A percentile compares a stretch with the other conserved stretches of the same genome.
Conservation (phyloP, 2,888 invertebrate species). For the Eledona agricola region DNA sequence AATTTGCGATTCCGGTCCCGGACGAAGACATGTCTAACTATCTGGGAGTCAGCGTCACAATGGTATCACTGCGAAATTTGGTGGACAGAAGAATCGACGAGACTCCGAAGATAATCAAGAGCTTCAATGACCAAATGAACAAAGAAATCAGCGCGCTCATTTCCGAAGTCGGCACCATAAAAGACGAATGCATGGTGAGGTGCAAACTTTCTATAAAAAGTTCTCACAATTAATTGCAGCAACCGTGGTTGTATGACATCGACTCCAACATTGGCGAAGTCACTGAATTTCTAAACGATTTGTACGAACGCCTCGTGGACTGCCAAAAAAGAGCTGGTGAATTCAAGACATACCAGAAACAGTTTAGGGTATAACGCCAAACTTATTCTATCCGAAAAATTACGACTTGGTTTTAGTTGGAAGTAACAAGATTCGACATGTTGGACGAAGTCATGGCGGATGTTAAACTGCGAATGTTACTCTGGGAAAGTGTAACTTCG, state of each 20-base stretch:
- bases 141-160: slow-evolving; percentile 80
- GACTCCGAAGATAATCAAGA: slow-evolving; percentile 72
- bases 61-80: slow-evolving; percentile 72
- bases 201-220: slow-evolving; percentile 7
- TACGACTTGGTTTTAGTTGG: slow-evolving; percentile 71
- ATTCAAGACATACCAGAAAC: slow-evolving; percentile 83
- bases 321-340: slow-evolving; percentile 77
- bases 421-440: slow-evolving; percentile 82
- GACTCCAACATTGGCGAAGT: slow-evolving; percentile 76
- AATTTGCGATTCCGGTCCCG: slow-evolving; percentile 76
- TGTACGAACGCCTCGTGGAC: slow-evolving; percentile 70
- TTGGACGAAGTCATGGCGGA: slow-evolving; percentile 83
- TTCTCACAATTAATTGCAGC: slow-evolving; percentile 66
- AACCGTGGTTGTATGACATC: slow-evolving; percentile 77
- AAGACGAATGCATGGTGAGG: slow-evolving; percentile 75
- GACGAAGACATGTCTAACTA: slow-evolving; percentile 76
- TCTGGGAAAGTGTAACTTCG: slow-evolving; percentile 81
- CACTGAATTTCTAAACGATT: slow-evolving; percentile 69
- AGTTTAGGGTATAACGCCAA: slow-evolving; percentile 74
- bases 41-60: slow-evolving; percentile 69
- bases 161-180: slow-evolving; percentile 76
- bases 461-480: slow-evolving; percentile 78
- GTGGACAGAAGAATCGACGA: slow-evolving; percentile 77
- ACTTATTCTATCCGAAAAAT: too few species aligned
- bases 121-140: slow-evolving; percentile 78